These are phyloP conservation scores for Cyphomyrmex costatus DNA, from an alignment of 1,140 invertebrate genomes.

Conservation along the genomic window DNA sequence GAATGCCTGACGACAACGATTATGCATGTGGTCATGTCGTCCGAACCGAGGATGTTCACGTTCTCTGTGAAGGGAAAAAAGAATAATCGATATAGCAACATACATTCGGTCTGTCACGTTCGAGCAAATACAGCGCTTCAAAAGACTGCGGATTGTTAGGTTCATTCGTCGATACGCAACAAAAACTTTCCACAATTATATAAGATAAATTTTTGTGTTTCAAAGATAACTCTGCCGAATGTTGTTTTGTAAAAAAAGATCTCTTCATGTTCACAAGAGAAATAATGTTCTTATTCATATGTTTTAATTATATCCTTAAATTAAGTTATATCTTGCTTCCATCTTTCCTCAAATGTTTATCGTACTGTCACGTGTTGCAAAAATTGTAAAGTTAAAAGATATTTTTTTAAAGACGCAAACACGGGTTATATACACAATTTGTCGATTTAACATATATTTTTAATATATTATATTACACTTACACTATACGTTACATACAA, in stretches of 20 bases:
- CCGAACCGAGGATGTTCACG: slow-evolving; percentile 95
- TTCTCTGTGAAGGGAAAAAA: slow-evolving; percentile 89
- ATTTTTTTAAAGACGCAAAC: not conserved
- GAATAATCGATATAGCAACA: slow-evolving; percentile 7
- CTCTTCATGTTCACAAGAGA: not conserved
- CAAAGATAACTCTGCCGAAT: not conserved
- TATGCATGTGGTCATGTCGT: slow-evolving; percentile 97
- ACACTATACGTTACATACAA: not conserved
- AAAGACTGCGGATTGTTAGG: not conserved
- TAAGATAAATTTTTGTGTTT: slow-evolving; percentile 1
- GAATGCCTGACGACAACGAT: slow-evolving; percentile 96
- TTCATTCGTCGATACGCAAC: not conserved
- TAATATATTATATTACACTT: not conserved
- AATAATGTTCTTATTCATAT: not conserved
- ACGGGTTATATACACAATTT: not conserved
- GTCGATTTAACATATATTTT: not conserved
- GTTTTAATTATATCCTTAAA: not conserved
- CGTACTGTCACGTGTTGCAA: not conserved
- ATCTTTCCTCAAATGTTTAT: not conserved
- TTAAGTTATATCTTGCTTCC: not conserved
- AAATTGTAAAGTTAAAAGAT: not conserved
- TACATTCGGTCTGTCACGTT: no score
- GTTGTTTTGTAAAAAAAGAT: not conserved
- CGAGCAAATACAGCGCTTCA: not conserved
- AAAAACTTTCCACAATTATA: slow-evolving; percentile 25